Evolutionary conservation across 2,113 vertebrate genomes (phyloP), one percentile per base, ranked within the genome.

Genomic region (Rhagologus leucostigma): DNA sequence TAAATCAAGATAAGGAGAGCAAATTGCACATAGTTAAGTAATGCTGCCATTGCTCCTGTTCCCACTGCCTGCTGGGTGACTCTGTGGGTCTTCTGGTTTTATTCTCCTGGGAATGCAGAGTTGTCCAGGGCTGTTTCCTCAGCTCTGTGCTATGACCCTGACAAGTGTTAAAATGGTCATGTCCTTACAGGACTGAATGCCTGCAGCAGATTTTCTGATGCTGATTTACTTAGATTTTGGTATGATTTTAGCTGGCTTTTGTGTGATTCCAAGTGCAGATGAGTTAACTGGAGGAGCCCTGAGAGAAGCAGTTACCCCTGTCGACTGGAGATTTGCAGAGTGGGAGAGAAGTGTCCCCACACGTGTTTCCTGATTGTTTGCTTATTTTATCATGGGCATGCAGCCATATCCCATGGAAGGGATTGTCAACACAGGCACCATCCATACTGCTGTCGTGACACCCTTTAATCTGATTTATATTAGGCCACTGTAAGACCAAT

Each of bases 21-120:
- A 96, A 96, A 97, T 96, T 95, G 96, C 92, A 92, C 85, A 46
- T 46, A 87, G 86, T 96, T 93, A 89, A 95, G 86, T 94, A 94
- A 92, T 78, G 88, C 83, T 96, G 46, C 88, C 93, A 57, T 52
- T 77, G 89, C 85, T 90, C 33, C 85, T 81, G 44, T 84, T 84
- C 85, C 90, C 84, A 13, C 60, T 95, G 83, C 95, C 93, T 94
- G 79, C 92, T 92, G 93, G 64, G 85, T 80, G 69, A 80, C 85
- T 91, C 53, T 46, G 9, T 67, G 7, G 49, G 37, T 74, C 90
- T 94, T 70, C 83, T 94, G 70, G 62, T 83, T 95, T 87, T 87
- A 52, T 82, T 87, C 82, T 75, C 23, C 46, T 65, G 60, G 41
- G 95, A 75, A 78, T 33, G 60, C 46, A 53, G 73, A 84, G 56